Base-by-base conservation (phyloP, 2,888 invertebrate genomes). In the Petrophora chlorosata region DNA sequence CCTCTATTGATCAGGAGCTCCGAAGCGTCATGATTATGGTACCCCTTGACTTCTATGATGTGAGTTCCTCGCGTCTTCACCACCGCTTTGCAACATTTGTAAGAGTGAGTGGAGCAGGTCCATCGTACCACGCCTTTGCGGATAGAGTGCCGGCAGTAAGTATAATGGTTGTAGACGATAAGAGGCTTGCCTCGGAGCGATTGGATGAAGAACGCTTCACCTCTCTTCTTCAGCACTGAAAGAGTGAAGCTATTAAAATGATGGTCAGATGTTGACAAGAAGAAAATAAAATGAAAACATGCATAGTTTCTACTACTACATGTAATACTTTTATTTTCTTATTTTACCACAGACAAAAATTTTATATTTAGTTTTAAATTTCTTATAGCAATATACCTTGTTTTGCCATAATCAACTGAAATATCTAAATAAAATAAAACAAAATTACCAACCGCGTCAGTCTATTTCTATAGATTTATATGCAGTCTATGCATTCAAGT, bases 61-160 rank as follows among this genome's bases (percentile, higher is more conserved):
- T 76, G 67, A 1, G 62, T 47, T 0, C 82, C 85, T 0, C 59
- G 59, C 0, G 90, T 89, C 64, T 89, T 88, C 23, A 89, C 81
- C 0, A 89, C 80, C 0, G 87, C 89, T 38, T 86, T 87, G 59
- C 89, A 90, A 49, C 83, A 82, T 58, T 84, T 87, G 51, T 87
- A 85, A 1, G 85, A 81, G 56, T 90, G 90, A 0, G 89, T 90
- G 0, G 90, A 89, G 41, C 90, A 90, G 0, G 82, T 85, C 90
- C 90, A 90, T 3, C 88, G 59, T 0, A 79, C 70, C 7, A 84
- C 63, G 0, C 80, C 82, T 23, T 81, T 83, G 5, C 85, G 67
- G 0, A 69, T 56, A 0, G 85, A 88, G 54, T 90, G 88, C 34
- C 74, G 77, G 56, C 87, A 88, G 59, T 82, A 89, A 0, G 88